Evolutionary conservation across 2,113 vertebrate species (phyloP).

Genomic region (Oxyruncus cristatus): DNA sequence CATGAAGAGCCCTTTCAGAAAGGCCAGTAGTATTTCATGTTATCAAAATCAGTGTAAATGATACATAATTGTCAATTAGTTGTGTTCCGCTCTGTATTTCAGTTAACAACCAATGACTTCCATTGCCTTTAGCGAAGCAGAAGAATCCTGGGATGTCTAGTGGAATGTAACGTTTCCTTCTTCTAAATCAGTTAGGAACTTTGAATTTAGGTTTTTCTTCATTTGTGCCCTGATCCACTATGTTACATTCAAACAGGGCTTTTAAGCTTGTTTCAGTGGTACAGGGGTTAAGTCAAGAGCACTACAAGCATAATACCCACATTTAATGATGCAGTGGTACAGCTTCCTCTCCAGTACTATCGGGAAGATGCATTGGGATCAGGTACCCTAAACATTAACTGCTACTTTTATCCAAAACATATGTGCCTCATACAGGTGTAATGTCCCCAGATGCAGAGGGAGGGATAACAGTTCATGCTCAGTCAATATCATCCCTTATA

Average conservation of each 20-base stretch:
- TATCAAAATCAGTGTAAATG: background rate
- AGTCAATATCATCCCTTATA: background rate
- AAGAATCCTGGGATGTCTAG: background rate
- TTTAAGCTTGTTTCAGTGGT: background rate
- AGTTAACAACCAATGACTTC: background rate
- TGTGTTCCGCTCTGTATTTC: background rate
- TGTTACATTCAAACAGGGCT: background rate
- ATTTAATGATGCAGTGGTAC: background rate
- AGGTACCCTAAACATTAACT: background rate
- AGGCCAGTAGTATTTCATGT: background rate
- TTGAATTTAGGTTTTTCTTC: background rate
- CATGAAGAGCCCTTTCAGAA: background rate
- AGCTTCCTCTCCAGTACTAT: background rate
- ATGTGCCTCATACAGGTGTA: rapidly evolving
- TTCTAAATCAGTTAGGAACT: background rate
- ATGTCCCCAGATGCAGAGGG: background rate
- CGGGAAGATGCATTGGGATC: background rate
- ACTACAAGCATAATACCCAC: background rate
- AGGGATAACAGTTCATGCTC: background rate
- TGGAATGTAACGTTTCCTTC: background rate
- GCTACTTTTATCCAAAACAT: background rate
- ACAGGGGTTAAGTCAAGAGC: background rate
- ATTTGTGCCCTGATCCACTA: background rate
- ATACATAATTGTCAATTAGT: background rate
- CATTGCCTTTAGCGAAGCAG: background rate